Conservation (phyloP, 2,797 vertebrate genomes). For the Pantherophis vulpinus region DNA sequence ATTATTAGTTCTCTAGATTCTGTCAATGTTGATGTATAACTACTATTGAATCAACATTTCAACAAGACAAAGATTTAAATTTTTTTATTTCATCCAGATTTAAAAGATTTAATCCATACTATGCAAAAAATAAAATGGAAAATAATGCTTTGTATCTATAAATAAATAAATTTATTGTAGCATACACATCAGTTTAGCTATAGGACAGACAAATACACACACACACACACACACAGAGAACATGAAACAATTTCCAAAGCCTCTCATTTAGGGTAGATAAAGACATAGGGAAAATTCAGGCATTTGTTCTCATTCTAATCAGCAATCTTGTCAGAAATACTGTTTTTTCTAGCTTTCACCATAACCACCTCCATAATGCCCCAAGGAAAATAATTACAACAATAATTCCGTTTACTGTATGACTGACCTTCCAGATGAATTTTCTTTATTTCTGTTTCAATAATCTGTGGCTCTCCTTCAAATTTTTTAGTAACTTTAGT, state of each 20-base stretch:
- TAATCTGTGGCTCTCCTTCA: conserved; percentile 61
- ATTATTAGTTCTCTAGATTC: not conserved
- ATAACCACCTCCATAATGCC: conserved; percentile 5
- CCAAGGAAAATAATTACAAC: conserved; percentile 31
- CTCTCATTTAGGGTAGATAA: not conserved
- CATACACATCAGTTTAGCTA: not conserved
- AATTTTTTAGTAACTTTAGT: conserved; percentile 66
- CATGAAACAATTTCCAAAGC: not conserved
- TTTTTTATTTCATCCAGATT: not conserved
- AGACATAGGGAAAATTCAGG: not conserved
- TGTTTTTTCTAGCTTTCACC: not conserved
- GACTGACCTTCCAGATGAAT: conserved; percentile 67
- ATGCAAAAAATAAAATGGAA: not conserved
- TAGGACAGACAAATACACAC: not conserved
- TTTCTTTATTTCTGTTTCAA: conserved; percentile 64
- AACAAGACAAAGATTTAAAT: not conserved
- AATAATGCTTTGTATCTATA: not conserved
- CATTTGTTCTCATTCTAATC: not conserved
- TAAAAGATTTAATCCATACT: not conserved
- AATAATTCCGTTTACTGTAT: conserved; percentile 30
- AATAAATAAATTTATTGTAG: not conserved
- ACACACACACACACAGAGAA: not conserved
- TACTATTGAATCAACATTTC: not conserved
- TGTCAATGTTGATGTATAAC: not conserved
- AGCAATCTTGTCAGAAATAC: not conserved